Conservation (phyloP, 2,888 invertebrate species). For the Agelastica alni region DNA sequence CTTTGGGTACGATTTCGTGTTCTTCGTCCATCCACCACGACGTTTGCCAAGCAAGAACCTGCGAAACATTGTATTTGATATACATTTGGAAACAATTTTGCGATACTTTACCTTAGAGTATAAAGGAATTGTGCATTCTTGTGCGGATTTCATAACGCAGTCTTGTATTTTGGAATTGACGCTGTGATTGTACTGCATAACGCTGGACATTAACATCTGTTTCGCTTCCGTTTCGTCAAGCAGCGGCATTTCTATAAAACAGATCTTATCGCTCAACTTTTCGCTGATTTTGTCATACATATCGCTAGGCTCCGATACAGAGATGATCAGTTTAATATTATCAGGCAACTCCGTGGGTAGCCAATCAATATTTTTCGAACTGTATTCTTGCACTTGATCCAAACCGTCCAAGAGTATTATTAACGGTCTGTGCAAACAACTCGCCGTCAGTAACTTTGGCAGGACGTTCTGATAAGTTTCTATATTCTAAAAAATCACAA, state of each 20-base stretch:
- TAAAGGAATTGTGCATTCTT: slow-evolving; percentile 69
- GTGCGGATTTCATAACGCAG: slow-evolving; percentile 62
- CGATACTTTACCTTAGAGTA: slow-evolving; percentile 70
- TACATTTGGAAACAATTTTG: background rate
- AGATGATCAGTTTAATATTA: slow-evolving; percentile 76
- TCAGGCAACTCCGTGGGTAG: slow-evolving; percentile 73
- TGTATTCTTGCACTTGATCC: slow-evolving; percentile 64
- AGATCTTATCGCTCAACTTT: slow-evolving; percentile 45
- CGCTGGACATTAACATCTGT: slow-evolving; percentile 60
- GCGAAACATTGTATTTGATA: slow-evolving; percentile 21
- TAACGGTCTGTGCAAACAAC: slow-evolving; percentile 64
- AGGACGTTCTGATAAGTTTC: slow-evolving; percentile 70
- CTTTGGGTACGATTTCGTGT: slow-evolving; percentile 61
- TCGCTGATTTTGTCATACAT: slow-evolving; percentile 54
- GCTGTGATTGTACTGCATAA: slow-evolving; percentile 65
- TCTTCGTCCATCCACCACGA: slow-evolving; percentile 64
- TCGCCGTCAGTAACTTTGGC: slow-evolving; percentile 60
- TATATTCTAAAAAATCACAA: slow-evolving; percentile 64
- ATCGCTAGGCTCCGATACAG: slow-evolving; percentile 63
- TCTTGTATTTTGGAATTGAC: slow-evolving; percentile 66
- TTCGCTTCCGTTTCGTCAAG: slow-evolving; percentile 60
- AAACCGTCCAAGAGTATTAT: slow-evolving; percentile 79
- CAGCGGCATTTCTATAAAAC: slow-evolving; percentile 59
- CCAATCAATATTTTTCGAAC: slow-evolving; percentile 72
- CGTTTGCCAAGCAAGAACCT: slow-evolving; percentile 67